These are phyloP conservation scores for Phenacoccus solenopsis DNA, from an alignment of 1,140 invertebrate genomes.

Conservation along the genomic window DNA sequence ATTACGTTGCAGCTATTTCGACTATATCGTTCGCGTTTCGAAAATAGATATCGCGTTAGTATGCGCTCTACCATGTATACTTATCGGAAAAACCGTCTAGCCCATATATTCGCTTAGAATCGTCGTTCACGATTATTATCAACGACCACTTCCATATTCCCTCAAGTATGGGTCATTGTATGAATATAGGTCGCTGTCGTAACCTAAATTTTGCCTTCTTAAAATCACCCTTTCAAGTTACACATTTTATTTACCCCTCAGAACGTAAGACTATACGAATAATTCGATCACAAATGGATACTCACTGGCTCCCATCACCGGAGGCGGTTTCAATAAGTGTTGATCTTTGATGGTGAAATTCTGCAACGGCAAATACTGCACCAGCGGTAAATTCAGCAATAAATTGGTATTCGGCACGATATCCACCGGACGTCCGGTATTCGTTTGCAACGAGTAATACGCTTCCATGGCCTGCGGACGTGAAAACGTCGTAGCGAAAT, in stretches of 20 bases:
- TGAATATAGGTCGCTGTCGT: too few relatives aligned
- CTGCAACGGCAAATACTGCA: constrained; percentile 61
- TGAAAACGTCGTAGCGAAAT: neutral
- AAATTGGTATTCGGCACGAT: constrained; percentile 49
- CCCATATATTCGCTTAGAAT: too few relatives aligned
- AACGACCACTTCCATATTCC: too few relatives aligned
- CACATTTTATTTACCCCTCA: neutral
- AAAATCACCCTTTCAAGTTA: too few relatives aligned
- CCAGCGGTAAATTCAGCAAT: constrained; percentile 57
- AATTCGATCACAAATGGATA: constrained; percentile 25
- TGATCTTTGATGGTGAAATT: constrained; percentile 86
- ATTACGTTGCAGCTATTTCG: too few relatives aligned
- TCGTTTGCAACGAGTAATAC: constrained; percentile 34
- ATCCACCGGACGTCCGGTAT: constrained; percentile 35
- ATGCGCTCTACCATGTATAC: too few relatives aligned
- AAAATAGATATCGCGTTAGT: too few relatives aligned
- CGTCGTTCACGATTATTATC: too few relatives aligned
- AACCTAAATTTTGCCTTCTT: too few relatives aligned
- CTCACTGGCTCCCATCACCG: constrained; percentile 72
- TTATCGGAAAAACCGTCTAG: too few relatives aligned
- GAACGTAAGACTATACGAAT: neutral
- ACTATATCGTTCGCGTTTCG: too few relatives aligned
- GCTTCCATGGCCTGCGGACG: constrained; percentile 35
- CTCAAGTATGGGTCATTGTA: too few relatives aligned
- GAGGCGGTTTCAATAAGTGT: constrained; percentile 81